These are phyloP conservation scores for Chloebia gouldiae DNA, from an alignment of 2,113 vertebrate species.

Conservation along the genomic window DNA sequence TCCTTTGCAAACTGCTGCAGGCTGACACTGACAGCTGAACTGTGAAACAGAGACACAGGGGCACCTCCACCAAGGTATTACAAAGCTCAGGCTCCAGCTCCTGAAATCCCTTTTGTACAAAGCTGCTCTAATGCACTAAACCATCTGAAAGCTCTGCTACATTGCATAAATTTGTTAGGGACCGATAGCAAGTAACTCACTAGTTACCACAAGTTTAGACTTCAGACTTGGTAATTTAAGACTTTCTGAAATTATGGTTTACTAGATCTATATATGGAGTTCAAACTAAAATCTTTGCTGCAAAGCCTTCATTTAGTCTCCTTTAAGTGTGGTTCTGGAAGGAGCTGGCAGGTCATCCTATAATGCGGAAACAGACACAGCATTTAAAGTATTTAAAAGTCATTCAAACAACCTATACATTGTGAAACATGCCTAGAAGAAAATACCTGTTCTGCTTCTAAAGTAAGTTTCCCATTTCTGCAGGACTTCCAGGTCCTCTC, in stretches of 20 bases:
- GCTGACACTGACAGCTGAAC: accelerated
- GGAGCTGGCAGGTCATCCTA: constrained; percentile 57
- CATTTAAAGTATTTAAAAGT: constrained; percentile 70
- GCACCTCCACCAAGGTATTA: neutral
- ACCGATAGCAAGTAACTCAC: constrained; percentile 34
- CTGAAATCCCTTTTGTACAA: neutral
- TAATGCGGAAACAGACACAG: constrained; percentile 73
- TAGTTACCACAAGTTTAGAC: constrained; percentile 70
- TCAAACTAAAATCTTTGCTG: constrained; percentile 74
- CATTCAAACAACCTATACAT: constrained; percentile 48
- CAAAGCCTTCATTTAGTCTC: constrained; percentile 79
- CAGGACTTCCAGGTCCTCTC: neutral
- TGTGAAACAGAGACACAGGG: neutral
- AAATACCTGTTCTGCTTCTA: constrained; percentile 42
- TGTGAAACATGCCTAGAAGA: constrained; percentile 16
- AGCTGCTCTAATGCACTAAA: neutral
- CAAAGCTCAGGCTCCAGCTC: neutral
- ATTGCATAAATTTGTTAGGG: constrained; percentile 43
- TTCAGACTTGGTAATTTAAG: constrained; percentile 76
- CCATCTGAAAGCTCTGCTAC: constrained; percentile 5
- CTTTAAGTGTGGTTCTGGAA: constrained; percentile 67
- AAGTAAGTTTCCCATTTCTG: neutral
- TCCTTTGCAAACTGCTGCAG: neutral
- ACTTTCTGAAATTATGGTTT: constrained; percentile 76
- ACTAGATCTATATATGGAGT: constrained; percentile 75